Evolutionary conservation across 2,888 invertebrate species (phyloP).

Genomic region (Hololepta plana): DNA sequence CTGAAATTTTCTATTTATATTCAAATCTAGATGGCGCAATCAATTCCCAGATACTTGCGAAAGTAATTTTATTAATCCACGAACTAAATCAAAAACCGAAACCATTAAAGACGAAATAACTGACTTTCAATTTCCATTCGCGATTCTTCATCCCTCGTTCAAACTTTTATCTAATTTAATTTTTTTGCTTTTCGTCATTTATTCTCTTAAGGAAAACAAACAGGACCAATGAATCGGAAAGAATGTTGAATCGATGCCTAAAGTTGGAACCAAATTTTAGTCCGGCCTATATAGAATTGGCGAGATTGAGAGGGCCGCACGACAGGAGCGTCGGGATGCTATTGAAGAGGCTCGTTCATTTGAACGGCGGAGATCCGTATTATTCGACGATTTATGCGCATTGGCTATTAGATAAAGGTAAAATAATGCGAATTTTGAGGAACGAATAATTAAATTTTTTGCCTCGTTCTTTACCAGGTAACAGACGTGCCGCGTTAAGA

Average conservation of each 20-base stretch:
- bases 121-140: neutral
- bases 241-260: slow-evolving; percentile 51
- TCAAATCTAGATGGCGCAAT: too few relatives aligned
- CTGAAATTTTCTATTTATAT: too few relatives aligned
- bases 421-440: slow-evolving; percentile 10
- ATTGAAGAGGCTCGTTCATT: slow-evolving; percentile 40
- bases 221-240: slow-evolving; percentile 40
- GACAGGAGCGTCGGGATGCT: slow-evolving; percentile 36
- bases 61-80: too few relatives aligned
- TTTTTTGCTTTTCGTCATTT: too few relatives aligned
- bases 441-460: neutral
- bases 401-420: slow-evolving; percentile 50
- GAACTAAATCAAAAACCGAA: too few relatives aligned
- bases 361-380: slow-evolving; percentile 50
- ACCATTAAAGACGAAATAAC: neutral
- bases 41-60: too few relatives aligned
- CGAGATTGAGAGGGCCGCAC: slow-evolving; percentile 35
- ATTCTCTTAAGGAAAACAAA: slow-evolving; percentile 41
- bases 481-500: slow-evolving; percentile 31
- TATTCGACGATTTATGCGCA: slow-evolving; percentile 52
- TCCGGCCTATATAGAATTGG: slow-evolving; percentile 48
- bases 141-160: too few relatives aligned
- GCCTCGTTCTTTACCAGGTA: slow-evolving; percentile 26
- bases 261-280: slow-evolving; percentile 47
- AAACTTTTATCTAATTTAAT: too few relatives aligned